Evolutionary conservation across 2,888 invertebrate genomes (phyloP).

Genomic region (Galeruca laticollis): DNA sequence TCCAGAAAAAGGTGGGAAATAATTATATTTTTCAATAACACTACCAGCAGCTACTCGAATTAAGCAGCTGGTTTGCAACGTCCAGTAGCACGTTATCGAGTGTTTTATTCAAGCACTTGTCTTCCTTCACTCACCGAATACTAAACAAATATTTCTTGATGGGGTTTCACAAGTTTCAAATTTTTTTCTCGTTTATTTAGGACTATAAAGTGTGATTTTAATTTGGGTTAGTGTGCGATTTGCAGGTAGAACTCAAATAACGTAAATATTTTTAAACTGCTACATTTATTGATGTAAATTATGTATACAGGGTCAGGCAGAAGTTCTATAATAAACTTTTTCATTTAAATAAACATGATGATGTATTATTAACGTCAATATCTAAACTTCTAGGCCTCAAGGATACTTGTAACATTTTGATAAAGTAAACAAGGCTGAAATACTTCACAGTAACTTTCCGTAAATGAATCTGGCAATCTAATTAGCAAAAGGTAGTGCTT

Average conservation of each 20-base stretch:
- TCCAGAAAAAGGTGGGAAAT: not conserved
- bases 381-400: too few species aligned
- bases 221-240: not conserved
- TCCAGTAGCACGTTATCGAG: constrained; percentile 41
- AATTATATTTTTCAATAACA: not conserved
- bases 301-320: not conserved
- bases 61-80: constrained; percentile 34
- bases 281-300: not conserved
- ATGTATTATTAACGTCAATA: too few species aligned
- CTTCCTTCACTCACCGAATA: not conserved
- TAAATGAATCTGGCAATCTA: too few species aligned
- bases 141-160: not conserved
- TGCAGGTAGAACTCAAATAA: not conserved
- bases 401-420: too few species aligned
- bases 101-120: not conserved
- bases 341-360: too few species aligned
- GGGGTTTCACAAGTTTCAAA: not conserved
- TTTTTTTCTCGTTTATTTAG: not conserved
- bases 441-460: too few species aligned
- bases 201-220: not conserved
- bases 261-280: too few species aligned
- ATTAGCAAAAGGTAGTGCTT: too few species aligned
- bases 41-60: not conserved
- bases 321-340: not conserved
- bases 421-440: too few species aligned